Evolutionary conservation across 1,140 invertebrate species (phyloP), one percentile per base, ranked within the genome.

Genomic region (Vanessa atalanta): DNA sequence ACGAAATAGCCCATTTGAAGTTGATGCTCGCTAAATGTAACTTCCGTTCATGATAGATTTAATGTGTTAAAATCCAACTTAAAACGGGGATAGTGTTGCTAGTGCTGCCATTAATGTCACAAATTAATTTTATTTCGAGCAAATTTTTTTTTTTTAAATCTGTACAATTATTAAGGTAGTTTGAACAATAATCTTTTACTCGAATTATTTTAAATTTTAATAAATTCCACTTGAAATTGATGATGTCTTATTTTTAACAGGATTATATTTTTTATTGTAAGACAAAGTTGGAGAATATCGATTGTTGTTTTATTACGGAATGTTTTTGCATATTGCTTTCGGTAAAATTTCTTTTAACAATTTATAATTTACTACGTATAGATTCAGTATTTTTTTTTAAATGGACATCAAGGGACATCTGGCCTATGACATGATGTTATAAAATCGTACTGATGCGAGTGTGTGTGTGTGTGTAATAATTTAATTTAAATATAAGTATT

Each of bases 1-100:
- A 93, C 70, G 94, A 94, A 83, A 94, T 94, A 76, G 84, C 89
- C 1, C 89, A 89, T 74, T 82, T 94, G 23, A 94, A 93, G 65
- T 83, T 93, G 81, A 88, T 94, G 85, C 79, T 94, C 7, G 88
- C 89, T 55, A 88, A 89, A 55, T 69, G 81, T 6, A 89, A 85
- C 69, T 72, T 64, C 16, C 68, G 16, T 63, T 48, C 67, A 7
- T 70, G 43, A 65, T 43, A 15, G 47, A 64, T 57, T 26, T 13
- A 60, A 57, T 12, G 26, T 15, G 5, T 23, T 43, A 9, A 31
- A 31, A 5, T 31, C 31, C 37, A 37, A 37, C 26, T 60, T 60
- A 37, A 15, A 23, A 0, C 14, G 9, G 37, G 37, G 37, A 43
- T 43, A 11, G 37, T 43, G 37, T 43, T 43, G 6, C 37, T 11